Conservation (phyloP, 2,113 vertebrate genomes). For the Myotis yumanensis region DNA sequence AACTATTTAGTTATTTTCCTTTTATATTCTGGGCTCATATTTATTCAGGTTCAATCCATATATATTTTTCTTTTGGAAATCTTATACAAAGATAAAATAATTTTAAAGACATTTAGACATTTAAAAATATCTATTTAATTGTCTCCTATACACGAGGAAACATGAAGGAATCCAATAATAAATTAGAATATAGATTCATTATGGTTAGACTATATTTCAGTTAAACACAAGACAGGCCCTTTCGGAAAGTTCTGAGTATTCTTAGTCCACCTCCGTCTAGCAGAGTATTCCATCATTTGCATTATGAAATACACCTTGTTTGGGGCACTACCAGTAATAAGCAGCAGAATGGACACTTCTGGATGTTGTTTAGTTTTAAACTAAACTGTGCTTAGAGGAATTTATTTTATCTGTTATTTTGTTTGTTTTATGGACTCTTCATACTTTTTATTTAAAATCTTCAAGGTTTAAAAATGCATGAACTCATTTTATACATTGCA, state of each 20-base stretch:
- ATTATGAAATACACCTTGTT: not conserved
- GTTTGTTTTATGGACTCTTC: not conserved
- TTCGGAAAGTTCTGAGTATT: not conserved
- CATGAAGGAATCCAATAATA: not conserved
- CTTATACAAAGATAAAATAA: not conserved
- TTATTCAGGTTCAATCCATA: not conserved
- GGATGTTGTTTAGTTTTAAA: not conserved
- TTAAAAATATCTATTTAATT: not conserved
- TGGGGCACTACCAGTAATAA: not conserved
- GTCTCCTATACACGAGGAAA: not conserved
- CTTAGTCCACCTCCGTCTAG: rapidly evolving
- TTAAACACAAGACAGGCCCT: not conserved
- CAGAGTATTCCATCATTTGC: not conserved
- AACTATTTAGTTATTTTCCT: not conserved
- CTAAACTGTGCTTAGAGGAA: not conserved
- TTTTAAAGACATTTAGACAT: not conserved
- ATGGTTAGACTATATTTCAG: not conserved
- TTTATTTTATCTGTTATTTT: not conserved
- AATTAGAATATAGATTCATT: not conserved
- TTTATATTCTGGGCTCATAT: not conserved
- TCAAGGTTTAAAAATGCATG: not conserved
- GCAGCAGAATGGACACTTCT: not conserved
- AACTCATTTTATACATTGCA: constrained; percentile 1
- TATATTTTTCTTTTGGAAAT: not conserved
- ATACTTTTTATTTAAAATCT: not conserved